Base-by-base conservation (phyloP, 2,797 vertebrate genomes). In the Enteromius unitaeniatus region DNA sequence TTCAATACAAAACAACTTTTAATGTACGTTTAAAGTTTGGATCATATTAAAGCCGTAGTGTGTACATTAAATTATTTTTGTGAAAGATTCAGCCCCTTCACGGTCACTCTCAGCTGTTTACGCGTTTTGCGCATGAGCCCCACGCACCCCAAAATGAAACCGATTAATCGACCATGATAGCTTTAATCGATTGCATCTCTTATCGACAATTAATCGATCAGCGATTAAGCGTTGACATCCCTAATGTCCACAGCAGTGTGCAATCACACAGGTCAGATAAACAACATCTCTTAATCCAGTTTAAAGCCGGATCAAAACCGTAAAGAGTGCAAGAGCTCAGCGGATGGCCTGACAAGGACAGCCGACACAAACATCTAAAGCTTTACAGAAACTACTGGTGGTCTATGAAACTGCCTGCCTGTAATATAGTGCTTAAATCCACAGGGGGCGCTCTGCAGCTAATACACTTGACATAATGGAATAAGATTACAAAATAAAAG, bases 361-460 rank as follows among this genome's bases (percentile, higher is more conserved):
- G 49, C 21, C 15, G 62, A 49, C 79, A 65, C 58, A 65, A 34
- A 80, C 77, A 53, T 64, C 17, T 34, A 11, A 79, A 76, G 55
- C n/a, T 19, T n/a, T 42, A 21, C 28, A 37, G 47, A 64, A 17
- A 34, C 13, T 45, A n/a, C 72, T 70, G 60, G 9, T 19, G 60
- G 62, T 79, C 77, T 65, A 53, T 17, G 31, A 65, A 67, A 13
- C 15, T 28, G 6, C 19, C 64, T 34, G 47, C 6, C 4, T 74
- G 77, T 74, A 34, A 67, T 67, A 28, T 14, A 51, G 40, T 0
- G 1, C 8, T 51, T 51, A 53, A 69, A 26, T 68, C 91, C 88
- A 88, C 7, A 91, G 92, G 90, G 89, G 91, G 92, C 89, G 90
- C 88, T 91, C 85, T 90, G 85, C 91, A 89, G 58, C 88, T 80